Evolutionary conservation across 2,888 invertebrate species (phyloP), one percentile per base, ranked within the genome.

Genomic region (Apotomis capreana): DNA sequence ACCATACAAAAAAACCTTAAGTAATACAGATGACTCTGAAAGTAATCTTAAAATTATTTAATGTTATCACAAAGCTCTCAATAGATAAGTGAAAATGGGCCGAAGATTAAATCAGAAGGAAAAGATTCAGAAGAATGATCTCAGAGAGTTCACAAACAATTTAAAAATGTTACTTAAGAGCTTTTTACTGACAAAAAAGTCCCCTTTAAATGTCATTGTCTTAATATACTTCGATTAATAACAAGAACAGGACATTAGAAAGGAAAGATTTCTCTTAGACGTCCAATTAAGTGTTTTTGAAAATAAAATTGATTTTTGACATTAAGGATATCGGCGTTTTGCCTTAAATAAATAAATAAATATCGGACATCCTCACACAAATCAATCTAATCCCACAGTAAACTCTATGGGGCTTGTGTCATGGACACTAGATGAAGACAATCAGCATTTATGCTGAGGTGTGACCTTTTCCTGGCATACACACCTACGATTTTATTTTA

Each of bases 51-150:
- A 73, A 62, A 51, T 68, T 70, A 58, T 61, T 61, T 46, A 55
- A 65, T 65, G 61, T 62, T 26, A 57, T 71, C 44, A 61, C 40
- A 67, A 61, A 57, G 64, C 40, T 55, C 59, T 5, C 58, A 49
- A 59, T 65, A 73, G 61, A 70, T 68, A 71, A 74, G 46, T 65
- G 36, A 58, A 70, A 67, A 72, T 70, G 51, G 54, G 26, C 60
- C 49, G 70, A 61, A 67, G 55, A 67, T 67, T 60, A 49, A 69
- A 55, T 61, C 44, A 67, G 55, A 55, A 60, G 70, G 13, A 65
- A 54, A 70, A 70, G 59, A 60, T 60, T 46, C 36, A 54, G 60
- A 36, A 70, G 54, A 40, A 36, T 65, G 55, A 70, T 61, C 40
- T 4, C 13, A 52, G 36, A 64, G 64, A 67, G 65, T 67, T 67